Base-by-base conservation (phyloP, 92 coral and sea anemone species). In the Anthopleura xanthogrammica region DNA sequence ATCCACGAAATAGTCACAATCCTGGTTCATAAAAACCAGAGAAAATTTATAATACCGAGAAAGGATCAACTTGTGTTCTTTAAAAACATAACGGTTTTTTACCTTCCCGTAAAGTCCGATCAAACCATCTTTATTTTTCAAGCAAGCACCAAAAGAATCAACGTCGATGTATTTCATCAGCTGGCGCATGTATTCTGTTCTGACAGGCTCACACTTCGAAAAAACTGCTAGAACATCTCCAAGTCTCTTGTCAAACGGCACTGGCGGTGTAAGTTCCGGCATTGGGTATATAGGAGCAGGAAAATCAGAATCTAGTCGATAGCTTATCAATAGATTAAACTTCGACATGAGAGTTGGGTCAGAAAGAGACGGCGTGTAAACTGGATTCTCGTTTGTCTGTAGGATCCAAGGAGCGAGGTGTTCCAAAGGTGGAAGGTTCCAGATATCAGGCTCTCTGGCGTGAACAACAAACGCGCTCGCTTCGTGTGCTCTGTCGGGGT, bases 381-480 rank as follows among this genome's bases (percentile, higher is more conserved):
- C 94, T 10, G 99, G 99, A 62, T 94, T 94, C 84, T 97, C 99
- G 74, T 94, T 97, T 16, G 95, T 90, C 76, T 97, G 99, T 12
- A 97, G 89, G 75, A 97, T 92, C 99, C 99, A 97, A 1, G 99
- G 91, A 22, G 98, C 92, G 50, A 94, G 85, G 50, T 94, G 90
- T 77, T 94, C 94, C 72, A 90, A 77, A 54, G 99, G 98, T 20
- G 99, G 99, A 60, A 97, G 84, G 64, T 97, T 93, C 68, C 75
- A 66, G n/a, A 94, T 94, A 77, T 94, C 92, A 17, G 95, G 94
- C 19, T 95, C 95, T 20, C 98, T 76, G 5, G 99, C 92, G 88
- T 97, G 98, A 50, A 97, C 93, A 20, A 97, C 97, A 75, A 97
- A 89, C 20, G 99, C 99, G 56, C 95, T 94, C 2, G 99, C 99